Base-by-base conservation (phyloP, 2,888 invertebrate species). In the Osmoderma eremita region DNA sequence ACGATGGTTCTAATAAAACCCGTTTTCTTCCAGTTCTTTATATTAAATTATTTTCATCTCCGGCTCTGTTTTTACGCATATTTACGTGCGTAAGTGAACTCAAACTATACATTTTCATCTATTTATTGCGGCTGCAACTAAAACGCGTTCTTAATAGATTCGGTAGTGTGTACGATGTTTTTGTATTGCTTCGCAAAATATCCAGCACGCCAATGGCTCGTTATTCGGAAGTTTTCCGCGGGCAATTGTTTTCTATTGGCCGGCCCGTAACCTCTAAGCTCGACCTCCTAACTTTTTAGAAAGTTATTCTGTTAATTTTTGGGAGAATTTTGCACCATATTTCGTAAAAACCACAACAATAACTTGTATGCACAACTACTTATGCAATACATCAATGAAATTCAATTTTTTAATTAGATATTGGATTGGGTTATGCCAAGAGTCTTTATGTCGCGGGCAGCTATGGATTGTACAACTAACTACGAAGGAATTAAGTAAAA, bases 1-100 rank as follows among this genome's bases (percentile, higher is more conserved):
- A 45, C 17, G 69, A 20, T 65, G 54, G 50, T 63, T 63, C 67
- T 58, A 50, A 68, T 72, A 71, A n/a, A 75, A 75, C 75, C 74
- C 71, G 75, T 75, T 75, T 73, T 70, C 71, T 69, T 63, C 42
- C 20, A 63, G n/a, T 41, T 63, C 53, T 63, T 42, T 61, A 48
- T 45, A 61, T 22, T 61, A 61, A 30, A 61, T 61, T 48, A 61
- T 45, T 61, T 61, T 48, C 17, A 48, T 48, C 36, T 30, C 45
- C 30, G 48, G 41, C 10, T 30, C 8, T 45, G 41, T 48, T 61
- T 61, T 17, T 10, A 18, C 17, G 12, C 20, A 39, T 18, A 39
- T 54, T 39, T 17, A 39, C 39, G 12, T 39, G 30, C 38, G 3
- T 53, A 20, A 50, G 4, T n/a, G 42, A 13, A 3, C 13, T 12